Evolutionary conservation across 2,797 vertebrate species (phyloP), one percentile per base, ranked within the genome.

Genomic region (Sebastes reedi): DNA sequence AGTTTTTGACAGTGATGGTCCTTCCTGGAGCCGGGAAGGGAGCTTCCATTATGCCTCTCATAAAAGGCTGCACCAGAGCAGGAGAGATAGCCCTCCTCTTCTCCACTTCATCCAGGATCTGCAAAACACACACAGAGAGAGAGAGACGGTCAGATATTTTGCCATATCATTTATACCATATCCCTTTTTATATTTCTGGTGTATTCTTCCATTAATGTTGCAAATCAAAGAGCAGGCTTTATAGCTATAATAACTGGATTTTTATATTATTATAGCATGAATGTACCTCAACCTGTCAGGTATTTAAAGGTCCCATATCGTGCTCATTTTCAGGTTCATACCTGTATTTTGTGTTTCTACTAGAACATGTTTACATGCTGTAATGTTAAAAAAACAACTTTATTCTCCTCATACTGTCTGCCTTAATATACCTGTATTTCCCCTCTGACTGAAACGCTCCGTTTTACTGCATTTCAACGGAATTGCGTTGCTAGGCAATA

Each of bases 31-130:
- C 98, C 14, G 99, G 99, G 87, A 99, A 99, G 2, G 98, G 98
- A 77, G 99, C 99, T 87, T 99, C 98, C 97, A 99, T 98, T 81
- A 99, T 97, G 58, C 97, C 97, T 87, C 99, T 97, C 98, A 99
- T 99, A 76, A 99, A 98, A 25, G 99, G 98, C 91, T 99, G 98
- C 55, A 99, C 99, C 88, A 99, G 94, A 20, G 99, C 99, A 0
- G 99, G 98, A 0, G 98, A 99, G 90, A 99, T 98, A 22, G 97
- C 97, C 27, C 99, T 94, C 76, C 99, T 95, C 91, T 99, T 99
- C 90, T 99, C 98, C 77, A 99, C 98, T 84, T 99, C 99, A 82
- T 99, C 98, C 92, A 99, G 94, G 87, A 99, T 99, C 99, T 99
- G 88, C 39, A 79, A 73, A 81, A 80, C 12, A 52, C 13, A 73